Evolutionary conservation across 2,113 vertebrate species (phyloP).

Genomic region (Alces alces): DNA sequence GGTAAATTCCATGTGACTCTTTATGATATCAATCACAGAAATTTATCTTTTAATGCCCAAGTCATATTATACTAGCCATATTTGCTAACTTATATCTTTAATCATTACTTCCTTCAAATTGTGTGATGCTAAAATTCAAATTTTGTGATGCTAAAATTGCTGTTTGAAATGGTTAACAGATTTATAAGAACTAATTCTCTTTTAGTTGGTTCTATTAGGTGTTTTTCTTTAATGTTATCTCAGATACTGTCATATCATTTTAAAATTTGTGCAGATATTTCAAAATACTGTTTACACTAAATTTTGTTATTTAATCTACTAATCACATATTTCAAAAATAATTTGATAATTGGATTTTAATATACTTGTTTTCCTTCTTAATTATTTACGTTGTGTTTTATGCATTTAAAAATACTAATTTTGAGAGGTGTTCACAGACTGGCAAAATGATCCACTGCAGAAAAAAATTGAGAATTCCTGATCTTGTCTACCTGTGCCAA

Average conservation of each 20-base stretch:
- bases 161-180: neutral
- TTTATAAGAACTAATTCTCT: neutral
- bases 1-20: neutral
- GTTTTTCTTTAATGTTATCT: neutral
- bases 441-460: neutral
- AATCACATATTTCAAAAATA: neutral
- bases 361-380: neutral
- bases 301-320: neutral
- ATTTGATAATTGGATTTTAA: neutral
- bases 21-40: neutral
- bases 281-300: neutral
- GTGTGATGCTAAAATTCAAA: neutral
- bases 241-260: neutral
- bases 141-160: neutral
- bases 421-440: neutral
- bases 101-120: neutral
- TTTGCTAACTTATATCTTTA: neutral
- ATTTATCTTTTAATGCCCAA: neutral
- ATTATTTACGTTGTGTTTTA: neutral
- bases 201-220: neutral
- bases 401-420: neutral
- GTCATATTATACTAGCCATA: neutral
- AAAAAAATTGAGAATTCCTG: neutral
- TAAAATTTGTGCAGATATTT: neutral
- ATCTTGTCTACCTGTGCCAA: neutral